A percentile compares a stretch with the other conserved stretches of the same genome.
Conservation (phyloP, 2,113 vertebrate genomes). For the Galbula dea region DNA sequence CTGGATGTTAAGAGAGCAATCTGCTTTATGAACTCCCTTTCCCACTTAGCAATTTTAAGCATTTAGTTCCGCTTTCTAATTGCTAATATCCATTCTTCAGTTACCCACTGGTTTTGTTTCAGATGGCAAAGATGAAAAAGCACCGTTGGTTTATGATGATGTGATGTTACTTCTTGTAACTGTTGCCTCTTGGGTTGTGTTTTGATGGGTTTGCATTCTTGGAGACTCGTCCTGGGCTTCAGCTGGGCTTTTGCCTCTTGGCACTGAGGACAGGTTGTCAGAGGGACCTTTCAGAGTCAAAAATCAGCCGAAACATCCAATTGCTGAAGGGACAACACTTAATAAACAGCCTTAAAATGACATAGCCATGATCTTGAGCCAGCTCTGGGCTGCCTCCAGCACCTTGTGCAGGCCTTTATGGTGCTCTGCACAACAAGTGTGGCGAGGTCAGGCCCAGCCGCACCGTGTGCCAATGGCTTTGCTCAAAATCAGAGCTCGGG, state of each 20-base stretch:
- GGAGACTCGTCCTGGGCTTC: rapidly evolving
- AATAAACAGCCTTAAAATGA: rapidly evolving
- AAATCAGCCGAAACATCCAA: rapidly evolving
- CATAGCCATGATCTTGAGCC: rapidly evolving
- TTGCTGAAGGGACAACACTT: not conserved
- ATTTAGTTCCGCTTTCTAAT: constrained; percentile 42
- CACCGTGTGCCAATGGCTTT: rapidly evolving
- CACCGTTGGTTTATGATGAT: not conserved
- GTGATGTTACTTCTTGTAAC: not conserved
- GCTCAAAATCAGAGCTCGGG: rapidly evolving
- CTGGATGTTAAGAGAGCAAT: constrained; percentile 8
- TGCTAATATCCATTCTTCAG: constrained; percentile 15
- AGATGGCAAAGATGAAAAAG: not conserved
- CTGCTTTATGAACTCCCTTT: not conserved
- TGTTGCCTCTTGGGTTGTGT: not conserved
- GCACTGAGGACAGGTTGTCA: rapidly evolving
- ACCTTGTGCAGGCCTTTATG: rapidly evolving
- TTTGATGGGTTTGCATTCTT: not conserved
- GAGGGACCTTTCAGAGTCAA: not conserved
- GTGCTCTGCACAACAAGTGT: rapidly evolving
- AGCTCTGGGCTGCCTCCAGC: rapidly evolving
- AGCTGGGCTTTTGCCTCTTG: not conserved
- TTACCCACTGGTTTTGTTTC: constrained; percentile 33
- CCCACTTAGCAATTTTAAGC: not conserved
- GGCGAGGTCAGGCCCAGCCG: rapidly evolving